A percentile compares a stretch with the other conserved stretches of the same genome.
phyloP scores from a whole-genome alignment of 2,888 invertebrate genomes.

The Eilema sororculum region DNA sequence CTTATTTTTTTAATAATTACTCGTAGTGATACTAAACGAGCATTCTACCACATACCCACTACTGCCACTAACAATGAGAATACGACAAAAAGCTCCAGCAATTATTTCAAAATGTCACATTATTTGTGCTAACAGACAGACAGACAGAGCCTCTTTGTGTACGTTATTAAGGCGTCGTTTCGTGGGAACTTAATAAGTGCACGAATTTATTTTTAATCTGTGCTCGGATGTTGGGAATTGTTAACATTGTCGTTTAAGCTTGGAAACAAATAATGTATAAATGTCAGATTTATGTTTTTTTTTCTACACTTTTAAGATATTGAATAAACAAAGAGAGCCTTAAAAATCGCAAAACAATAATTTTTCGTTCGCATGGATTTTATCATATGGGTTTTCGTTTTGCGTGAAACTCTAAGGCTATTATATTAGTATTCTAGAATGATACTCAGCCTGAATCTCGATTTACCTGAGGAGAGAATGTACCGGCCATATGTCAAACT shows the following conservation, averaged over 20 bases:
- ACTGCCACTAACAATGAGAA: slow-evolving; percentile 54
- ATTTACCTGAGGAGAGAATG: too few relatives aligned
- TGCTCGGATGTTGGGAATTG: slow-evolving; percentile 32
- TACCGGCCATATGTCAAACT: too few relatives aligned
- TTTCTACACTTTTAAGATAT: not conserved
- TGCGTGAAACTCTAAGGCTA: too few relatives aligned
- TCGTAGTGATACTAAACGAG: slow-evolving; percentile 14
- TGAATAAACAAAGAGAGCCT: not conserved
- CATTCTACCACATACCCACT: slow-evolving; percentile 52
- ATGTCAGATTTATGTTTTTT: slow-evolving; percentile 33
- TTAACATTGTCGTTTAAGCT: slow-evolving; percentile 23
- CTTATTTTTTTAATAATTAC: slow-evolving; percentile 35
- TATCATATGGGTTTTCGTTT: too few relatives aligned
- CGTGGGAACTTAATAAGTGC: slow-evolving; percentile 54
- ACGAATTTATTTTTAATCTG: slow-evolving; percentile 52
- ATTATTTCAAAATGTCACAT: slow-evolving; percentile 72
- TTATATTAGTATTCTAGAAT: too few relatives aligned
- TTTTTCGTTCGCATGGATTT: too few relatives aligned
- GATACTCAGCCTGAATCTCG: too few relatives aligned
- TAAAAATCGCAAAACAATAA: too few relatives aligned
- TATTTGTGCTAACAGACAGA: slow-evolving; percentile 54
- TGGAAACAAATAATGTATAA: slow-evolving; percentile 14
- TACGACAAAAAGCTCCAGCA: slow-evolving; percentile 46
- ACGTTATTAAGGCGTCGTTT: slow-evolving; percentile 51
- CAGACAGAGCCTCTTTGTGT: slow-evolving; percentile 39